Conservation (phyloP, 2,797 vertebrate species). For the Acanthopagrus latus region DNA sequence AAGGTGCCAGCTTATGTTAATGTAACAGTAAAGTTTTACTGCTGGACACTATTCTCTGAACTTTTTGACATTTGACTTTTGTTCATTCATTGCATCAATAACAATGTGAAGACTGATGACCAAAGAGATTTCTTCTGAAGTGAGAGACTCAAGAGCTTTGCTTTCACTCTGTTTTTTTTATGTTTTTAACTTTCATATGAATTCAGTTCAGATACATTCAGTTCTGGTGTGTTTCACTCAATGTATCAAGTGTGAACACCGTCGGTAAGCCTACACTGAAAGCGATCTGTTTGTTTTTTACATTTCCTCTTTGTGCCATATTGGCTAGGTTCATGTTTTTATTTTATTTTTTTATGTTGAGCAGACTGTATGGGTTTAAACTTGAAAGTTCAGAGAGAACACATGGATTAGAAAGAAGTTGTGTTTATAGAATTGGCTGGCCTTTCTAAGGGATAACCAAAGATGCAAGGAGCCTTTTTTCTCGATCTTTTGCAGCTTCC, state of each 20-base stretch:
- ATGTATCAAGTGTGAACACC: background rate
- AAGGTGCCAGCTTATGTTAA: slow-evolving; percentile 57
- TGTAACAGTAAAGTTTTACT: slow-evolving; percentile 47
- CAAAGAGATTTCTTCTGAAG: slow-evolving; percentile 54
- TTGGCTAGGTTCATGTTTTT: slow-evolving; percentile 7
- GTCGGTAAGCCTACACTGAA: slow-evolving; percentile 2
- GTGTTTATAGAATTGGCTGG: slow-evolving; percentile 36
- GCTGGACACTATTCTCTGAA: slow-evolving; percentile 28
- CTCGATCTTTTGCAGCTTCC: slow-evolving; percentile 28
- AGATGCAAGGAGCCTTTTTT: slow-evolving; percentile 13
- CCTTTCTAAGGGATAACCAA: slow-evolving; percentile 12
- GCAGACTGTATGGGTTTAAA: slow-evolving; percentile 49
- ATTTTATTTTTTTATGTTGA: slow-evolving; percentile 33
- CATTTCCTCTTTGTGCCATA: background rate
- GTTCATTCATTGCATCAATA: slow-evolving; percentile 24
- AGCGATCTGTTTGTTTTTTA: too few relatives aligned
- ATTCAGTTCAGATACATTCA: slow-evolving; percentile 6
- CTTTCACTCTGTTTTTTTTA: background rate
- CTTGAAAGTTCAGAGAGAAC: slow-evolving; percentile 48
- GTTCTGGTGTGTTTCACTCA: background rate
- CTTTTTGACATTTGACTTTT: slow-evolving; percentile 28
- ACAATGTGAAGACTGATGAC: slow-evolving; percentile 51
- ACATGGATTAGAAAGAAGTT: slow-evolving; percentile 31
- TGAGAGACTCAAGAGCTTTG: slow-evolving; percentile 17
- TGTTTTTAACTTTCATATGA: background rate